Percentiles rank a stretch among this genome's conserved stretches.
phyloP scores from a whole-genome alignment of 2,113 vertebrate genomes.

The Syngnathus typhle region DNA sequence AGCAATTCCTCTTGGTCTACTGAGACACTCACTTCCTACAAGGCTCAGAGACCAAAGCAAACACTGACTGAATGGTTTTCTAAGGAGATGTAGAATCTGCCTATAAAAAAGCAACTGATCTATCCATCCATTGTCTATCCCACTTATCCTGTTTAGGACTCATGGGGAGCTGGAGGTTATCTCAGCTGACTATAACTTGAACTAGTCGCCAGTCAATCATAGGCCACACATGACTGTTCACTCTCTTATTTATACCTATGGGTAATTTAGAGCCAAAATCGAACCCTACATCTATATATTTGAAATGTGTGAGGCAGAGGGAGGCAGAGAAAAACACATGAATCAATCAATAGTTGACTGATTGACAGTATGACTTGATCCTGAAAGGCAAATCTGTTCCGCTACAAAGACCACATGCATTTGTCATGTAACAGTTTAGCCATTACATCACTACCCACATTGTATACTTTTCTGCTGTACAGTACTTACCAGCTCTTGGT shows the following conservation, averaged over 20 bases:
- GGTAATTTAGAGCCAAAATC: too few relatives aligned
- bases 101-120: not conserved
- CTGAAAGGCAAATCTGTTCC: not conserved
- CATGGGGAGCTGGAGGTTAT: too few relatives aligned
- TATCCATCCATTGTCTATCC: not conserved
- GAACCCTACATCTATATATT: too few relatives aligned
- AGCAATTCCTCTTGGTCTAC: not conserved
- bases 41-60: constrained; percentile 16
- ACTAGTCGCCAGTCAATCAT: too few relatives aligned
- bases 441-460: not conserved
- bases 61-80: constrained; percentile 11
- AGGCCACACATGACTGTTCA: too few relatives aligned
- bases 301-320: too few relatives aligned
- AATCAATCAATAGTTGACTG: not conserved
- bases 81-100: not conserved
- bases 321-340: too few relatives aligned
- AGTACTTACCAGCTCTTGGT: constrained; percentile 96
- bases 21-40: constrained; percentile 3
- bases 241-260: too few relatives aligned
- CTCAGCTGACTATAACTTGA: too few relatives aligned
- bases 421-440: not conserved
- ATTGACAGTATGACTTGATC: not conserved
- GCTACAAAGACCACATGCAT: not conserved
- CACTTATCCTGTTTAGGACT: too few relatives aligned
- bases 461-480: not conserved